Evolutionary conservation across 2,888 invertebrate genomes (phyloP), one percentile per base, ranked within the genome.

Genomic region (Cephus pygmeus): DNA sequence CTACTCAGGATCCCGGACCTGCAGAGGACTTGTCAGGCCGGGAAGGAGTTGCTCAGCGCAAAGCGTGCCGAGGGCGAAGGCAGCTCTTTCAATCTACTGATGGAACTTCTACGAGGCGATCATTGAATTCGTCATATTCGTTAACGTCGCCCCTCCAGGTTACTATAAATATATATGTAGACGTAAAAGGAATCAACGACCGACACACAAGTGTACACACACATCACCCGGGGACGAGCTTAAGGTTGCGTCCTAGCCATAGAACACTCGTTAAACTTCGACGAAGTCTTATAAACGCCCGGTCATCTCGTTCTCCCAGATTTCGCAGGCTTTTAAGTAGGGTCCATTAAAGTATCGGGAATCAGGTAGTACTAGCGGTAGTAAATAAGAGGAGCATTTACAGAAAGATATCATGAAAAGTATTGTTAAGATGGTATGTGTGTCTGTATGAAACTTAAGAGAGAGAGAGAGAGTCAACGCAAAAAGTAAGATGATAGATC

Each of bases 81-180:
- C 79, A 96, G 96, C 80, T 96, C 96, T 90, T 98, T 98, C 93
- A 98, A 98, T 92, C 94, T 99, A 87, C 94, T 99, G 84, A 98
- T 98, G 96, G 99, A 99, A 93, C 94, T 99, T 80, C 93, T 99
- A 82, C 94, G 98, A 88, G 98, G 98, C 88, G 98, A 98, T 93
- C 98, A 98, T 93, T 97, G 93, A 94, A 88, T 80, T 75, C 56
- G 23, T 56, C 56, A 23, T 56, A 56, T 56, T 56, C 79, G 79
- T 82, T 80, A 80, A 77, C 75, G 73, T 36, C 74, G 77, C 82
- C 77, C 75, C 69, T 77, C 78, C 79, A 83, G 83, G 83, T 83
- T 56, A 56, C 23, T 56, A 56, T 56, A 56, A 56, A 56, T 56
- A 56, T 56, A 56, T 56, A 56, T 56, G 9, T 56, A 56, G 56